phyloP scores from a whole-genome alignment of 1,140 invertebrate species.

The Platyscapa corneri region DNA sequence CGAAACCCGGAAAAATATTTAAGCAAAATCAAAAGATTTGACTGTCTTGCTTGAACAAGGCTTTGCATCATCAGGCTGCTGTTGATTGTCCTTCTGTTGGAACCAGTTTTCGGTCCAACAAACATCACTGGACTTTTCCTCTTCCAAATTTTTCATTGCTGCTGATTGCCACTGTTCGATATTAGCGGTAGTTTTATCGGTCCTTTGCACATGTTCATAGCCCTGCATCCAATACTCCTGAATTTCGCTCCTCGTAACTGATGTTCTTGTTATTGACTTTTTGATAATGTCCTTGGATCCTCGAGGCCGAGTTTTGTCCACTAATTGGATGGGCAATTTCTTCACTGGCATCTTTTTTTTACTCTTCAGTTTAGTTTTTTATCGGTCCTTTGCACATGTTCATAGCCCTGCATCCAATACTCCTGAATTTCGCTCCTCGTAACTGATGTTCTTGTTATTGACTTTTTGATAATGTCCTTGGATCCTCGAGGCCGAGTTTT shows the following conservation, averaged over 20 bases:
- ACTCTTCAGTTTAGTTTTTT: too few relatives aligned
- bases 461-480: constrained; percentile 29
- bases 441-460: constrained; percentile 42
- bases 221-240: constrained; percentile 54
- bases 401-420: constrained; percentile 53
- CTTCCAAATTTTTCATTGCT: constrained; percentile 52
- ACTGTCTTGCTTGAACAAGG: constrained; percentile 77
- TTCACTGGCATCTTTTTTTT: constrained; percentile 28
- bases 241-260: constrained; percentile 51
- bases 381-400: constrained; percentile 50
- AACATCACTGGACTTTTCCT: constrained; percentile 61
- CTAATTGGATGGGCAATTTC: constrained; percentile 29
- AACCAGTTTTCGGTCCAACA: constrained; percentile 45
- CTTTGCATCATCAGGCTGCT: constrained; percentile 65
- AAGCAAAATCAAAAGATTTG: constrained; percentile 73
- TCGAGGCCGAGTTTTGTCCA: constrained; percentile 12
- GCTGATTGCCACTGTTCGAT: constrained; percentile 52
- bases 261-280: constrained; percentile 39
- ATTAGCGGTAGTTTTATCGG: constrained; percentile 50
- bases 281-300: constrained; percentile 14
- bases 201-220: constrained; percentile 51
- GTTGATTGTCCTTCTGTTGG: constrained; percentile 50
- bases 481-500: constrained; percentile 4
- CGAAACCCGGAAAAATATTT: constrained; percentile 30
- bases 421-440: constrained; percentile 52